Base-by-base conservation (phyloP, 92 coral and sea anemone species). In the Micromussa lordhowensis region DNA sequence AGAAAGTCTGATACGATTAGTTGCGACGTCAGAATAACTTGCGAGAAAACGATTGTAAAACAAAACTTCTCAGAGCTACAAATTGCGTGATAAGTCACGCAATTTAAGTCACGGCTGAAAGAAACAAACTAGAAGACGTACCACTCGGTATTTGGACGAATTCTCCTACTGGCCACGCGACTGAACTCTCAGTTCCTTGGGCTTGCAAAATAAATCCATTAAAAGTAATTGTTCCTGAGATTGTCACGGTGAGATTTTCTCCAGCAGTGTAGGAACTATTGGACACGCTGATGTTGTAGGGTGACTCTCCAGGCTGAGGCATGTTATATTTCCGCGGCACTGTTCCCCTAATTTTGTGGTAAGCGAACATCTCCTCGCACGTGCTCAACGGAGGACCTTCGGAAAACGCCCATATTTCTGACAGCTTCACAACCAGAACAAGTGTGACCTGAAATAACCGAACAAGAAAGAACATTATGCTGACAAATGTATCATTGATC, bases 201-300 rank as follows among this genome's bases (percentile, higher is more conserved):
- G 94, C 96, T 71, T 91, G 94, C 14, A 93, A 81, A 18, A 91
- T 80, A 48, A 91, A 91, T 51, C 96, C 96, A 17, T 76, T 87
- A 24, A 93, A 93, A 40, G 55, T 63, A 35, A 58, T 32, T 72
- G 88, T 22, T 63, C 94, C 89, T n/a, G 66, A 53, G 51, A 93
- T 81, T 26, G 78, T 93, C 31, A 93, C 94, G 28, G 72, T 91
- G 61, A 91, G 90, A 28, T 73, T 88, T 26, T 81, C 92, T 15
- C 96, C 92, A 3, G 82, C 68, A 49, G 69, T 82, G 84, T 93
- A 93, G 36, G 86, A 82, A 15, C 40, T 30, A n/a, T 79, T 70
- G 69, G 94, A 87, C 88, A 88, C 86, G 22, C 88, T 74, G 85
- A 93, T 84, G 74, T 28, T 55, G 78, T 84, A 93, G 5, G 96